Conservation (phyloP, 35 echinoderm and acorn worm species). For the Acanthaster planci region DNA sequence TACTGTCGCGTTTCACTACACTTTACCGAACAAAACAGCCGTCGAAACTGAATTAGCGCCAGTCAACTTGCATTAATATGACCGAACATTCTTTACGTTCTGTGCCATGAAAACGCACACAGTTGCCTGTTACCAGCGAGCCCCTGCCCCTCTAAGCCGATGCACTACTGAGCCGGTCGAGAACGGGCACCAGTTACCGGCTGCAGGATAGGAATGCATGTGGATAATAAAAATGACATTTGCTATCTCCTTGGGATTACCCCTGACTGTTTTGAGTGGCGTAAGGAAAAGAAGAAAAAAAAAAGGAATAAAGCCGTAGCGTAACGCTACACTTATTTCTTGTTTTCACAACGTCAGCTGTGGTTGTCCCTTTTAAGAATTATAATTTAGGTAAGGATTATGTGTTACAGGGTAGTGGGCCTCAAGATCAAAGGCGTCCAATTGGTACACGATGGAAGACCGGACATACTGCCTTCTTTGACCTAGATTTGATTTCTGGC, state of each 20-base stretch:
- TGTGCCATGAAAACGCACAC: background rate
- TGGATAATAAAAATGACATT: conserved; percentile 28
- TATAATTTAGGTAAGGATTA: too few species aligned
- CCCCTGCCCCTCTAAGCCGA: background rate
- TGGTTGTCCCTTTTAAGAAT: too few species aligned
- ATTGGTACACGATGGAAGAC: too few species aligned
- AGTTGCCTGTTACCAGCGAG: background rate
- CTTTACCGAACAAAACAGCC: background rate
- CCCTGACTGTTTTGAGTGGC: conserved; percentile 16
- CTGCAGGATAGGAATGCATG: background rate
- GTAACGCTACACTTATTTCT: conserved; percentile 20
- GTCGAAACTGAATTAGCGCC: background rate
- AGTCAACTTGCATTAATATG: background rate
- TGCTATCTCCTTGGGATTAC: background rate
- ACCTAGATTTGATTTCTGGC: too few species aligned
- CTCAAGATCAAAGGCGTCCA: too few species aligned
- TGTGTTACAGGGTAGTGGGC: too few species aligned
- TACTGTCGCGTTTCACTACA: background rate
- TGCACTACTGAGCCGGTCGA: background rate
- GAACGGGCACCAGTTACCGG: background rate
- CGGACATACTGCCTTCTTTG: too few species aligned
- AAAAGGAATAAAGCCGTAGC: background rate
- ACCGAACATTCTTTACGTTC: background rate
- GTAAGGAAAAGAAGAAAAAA: background rate
- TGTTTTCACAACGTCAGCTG: background rate